These are phyloP conservation scores for Lasioglossum marginatum DNA, from an alignment of 2,888 invertebrate species.

Conservation along the genomic window DNA sequence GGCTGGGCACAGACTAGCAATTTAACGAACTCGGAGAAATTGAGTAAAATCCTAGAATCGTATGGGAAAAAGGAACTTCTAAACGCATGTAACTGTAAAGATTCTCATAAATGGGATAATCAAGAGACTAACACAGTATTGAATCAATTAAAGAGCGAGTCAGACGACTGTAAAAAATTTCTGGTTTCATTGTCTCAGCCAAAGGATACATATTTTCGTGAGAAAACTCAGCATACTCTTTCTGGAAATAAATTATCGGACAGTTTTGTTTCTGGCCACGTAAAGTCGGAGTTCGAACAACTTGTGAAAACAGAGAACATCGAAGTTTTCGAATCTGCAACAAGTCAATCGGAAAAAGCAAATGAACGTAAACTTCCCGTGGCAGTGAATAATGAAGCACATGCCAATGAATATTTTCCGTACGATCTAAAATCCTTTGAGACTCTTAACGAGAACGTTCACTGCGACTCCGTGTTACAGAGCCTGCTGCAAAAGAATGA, in stretches of 20 bases:
- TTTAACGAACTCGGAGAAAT: slow-evolving; percentile 37
- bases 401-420: slow-evolving; percentile 19
- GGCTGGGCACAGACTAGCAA: slow-evolving; percentile 36
- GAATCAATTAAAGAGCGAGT: slow-evolving; percentile 17
- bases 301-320: slow-evolving; percentile 25
- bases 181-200: slow-evolving; percentile 39
- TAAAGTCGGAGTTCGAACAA: slow-evolving; percentile 42
- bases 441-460: slow-evolving; percentile 18
- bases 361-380: slow-evolving; percentile 15
- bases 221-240: slow-evolving; percentile 27
- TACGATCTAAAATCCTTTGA: slow-evolving; percentile 27
- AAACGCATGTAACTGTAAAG: slow-evolving; percentile 31
- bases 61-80: slow-evolving; percentile 32
- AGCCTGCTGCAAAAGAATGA: slow-evolving; percentile 31
- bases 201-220: slow-evolving; percentile 15
- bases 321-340: slow-evolving; percentile 21
- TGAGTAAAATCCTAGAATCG: slow-evolving; percentile 46
- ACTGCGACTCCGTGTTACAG: slow-evolving; percentile 18
- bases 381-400: slow-evolving; percentile 28
- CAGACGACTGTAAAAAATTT: slow-evolving; percentile 19
- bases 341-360: slow-evolving; percentile 25
- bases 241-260: slow-evolving; percentile 33
- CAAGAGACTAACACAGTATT: slow-evolving; percentile 10
- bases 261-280: slow-evolving; percentile 16
- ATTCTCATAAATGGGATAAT: slow-evolving; percentile 19